A percentile compares a stretch with the other conserved stretches of the same genome.
phyloP scores from a whole-genome alignment of 2,113 vertebrate species.

The Cephalopholis sonnerati region DNA sequence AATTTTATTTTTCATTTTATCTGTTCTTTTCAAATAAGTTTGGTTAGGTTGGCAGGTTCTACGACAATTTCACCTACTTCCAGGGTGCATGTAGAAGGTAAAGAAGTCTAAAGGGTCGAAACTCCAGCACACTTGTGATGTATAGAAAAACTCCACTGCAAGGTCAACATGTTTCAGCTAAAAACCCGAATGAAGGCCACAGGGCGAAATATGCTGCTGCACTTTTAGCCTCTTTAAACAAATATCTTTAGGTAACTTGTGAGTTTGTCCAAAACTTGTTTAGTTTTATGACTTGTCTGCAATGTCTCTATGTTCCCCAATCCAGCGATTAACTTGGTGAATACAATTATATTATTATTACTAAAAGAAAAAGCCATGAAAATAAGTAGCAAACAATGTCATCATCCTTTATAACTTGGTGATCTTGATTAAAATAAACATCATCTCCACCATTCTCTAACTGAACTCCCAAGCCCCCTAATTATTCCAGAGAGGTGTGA shows the following conservation, averaged over 20 bases:
- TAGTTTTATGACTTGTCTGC: too few relatives aligned
- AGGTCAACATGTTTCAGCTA: too few relatives aligned
- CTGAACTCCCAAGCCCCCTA: slow-evolving; percentile 29
- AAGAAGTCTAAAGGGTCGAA: too few relatives aligned
- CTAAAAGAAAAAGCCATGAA: background rate
- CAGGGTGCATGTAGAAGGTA: too few relatives aligned
- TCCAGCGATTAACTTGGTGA: background rate
- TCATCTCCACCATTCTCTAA: background rate
- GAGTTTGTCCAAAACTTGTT: background rate
- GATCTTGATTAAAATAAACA: background rate
- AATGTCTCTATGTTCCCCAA: background rate
- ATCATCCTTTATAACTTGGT: background rate
- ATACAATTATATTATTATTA: background rate
- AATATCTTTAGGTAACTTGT: too few relatives aligned
- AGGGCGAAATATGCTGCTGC: too few relatives aligned
- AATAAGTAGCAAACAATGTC: background rate
- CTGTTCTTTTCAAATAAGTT: background rate
- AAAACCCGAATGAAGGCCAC: too few relatives aligned
- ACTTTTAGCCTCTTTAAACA: too few relatives aligned
- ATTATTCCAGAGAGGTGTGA: slow-evolving; percentile 64
- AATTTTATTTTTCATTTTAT: background rate
- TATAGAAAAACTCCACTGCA: too few relatives aligned
- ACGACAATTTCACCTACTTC: too few relatives aligned
- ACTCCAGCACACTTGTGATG: too few relatives aligned
- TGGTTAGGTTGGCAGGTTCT: background rate